Evolutionary conservation across 2,888 invertebrate species (phyloP).

Genomic region (Lycia hirtaria): DNA sequence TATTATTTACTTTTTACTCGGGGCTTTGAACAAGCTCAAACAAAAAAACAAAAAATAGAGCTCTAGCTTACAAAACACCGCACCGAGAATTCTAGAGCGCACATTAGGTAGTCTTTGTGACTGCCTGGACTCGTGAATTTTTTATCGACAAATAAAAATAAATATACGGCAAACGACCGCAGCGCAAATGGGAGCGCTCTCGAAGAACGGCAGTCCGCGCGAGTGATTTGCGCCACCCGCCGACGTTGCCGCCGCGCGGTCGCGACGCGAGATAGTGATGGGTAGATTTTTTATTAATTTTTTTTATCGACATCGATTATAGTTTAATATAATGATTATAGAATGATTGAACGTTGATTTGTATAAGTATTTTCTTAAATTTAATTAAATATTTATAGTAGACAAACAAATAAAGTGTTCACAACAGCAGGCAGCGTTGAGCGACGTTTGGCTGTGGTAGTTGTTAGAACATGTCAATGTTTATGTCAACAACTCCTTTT

Average conservation of each 20-base stretch:
- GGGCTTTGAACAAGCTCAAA: slow-evolving; percentile 16
- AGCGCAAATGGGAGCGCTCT: slow-evolving; percentile 63
- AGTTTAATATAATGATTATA: background rate
- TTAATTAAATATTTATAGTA: background rate
- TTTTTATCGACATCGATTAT: slow-evolving; percentile 57
- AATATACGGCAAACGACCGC: slow-evolving; percentile 60
- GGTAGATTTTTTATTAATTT: slow-evolving; percentile 19
- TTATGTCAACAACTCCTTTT: slow-evolving; percentile 50
- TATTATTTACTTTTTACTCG: slow-evolving; percentile 17
- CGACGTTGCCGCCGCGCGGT: slow-evolving; percentile 68
- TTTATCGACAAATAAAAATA: slow-evolving; percentile 71
- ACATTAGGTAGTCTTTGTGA: slow-evolving; percentile 44
- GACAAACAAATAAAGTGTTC: background rate
- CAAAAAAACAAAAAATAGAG: slow-evolving; percentile 31
- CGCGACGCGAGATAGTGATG: slow-evolving; percentile 73
- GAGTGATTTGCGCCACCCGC: slow-evolving; percentile 83
- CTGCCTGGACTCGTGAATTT: slow-evolving; percentile 45
- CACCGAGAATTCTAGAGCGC: slow-evolving; percentile 40
- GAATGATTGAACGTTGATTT: background rate
- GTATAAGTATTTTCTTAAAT: background rate
- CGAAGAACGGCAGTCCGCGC: slow-evolving; percentile 83
- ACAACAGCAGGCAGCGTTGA: background rate
- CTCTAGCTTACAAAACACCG: slow-evolving; percentile 28
- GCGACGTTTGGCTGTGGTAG: background rate
- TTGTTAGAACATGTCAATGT: slow-evolving; percentile 43